A percentile compares a stretch with the other conserved stretches of the same genome.
phyloP scores from a whole-genome alignment of 2,888 invertebrate species.

The Nipponacmea schrenckii region DNA sequence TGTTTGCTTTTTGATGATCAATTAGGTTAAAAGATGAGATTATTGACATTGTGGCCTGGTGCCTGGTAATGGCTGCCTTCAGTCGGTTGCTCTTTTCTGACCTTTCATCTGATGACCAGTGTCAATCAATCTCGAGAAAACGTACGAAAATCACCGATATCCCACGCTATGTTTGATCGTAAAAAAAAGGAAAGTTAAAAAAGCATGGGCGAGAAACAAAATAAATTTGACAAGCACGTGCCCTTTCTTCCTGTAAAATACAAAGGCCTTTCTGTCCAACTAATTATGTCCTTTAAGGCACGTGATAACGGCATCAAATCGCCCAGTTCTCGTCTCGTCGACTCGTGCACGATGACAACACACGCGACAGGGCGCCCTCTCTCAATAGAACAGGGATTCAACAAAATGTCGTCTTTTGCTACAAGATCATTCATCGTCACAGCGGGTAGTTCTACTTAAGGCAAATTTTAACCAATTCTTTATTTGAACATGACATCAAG shows the following conservation, averaged over 20 bases:
- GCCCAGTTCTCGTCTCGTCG: constrained; percentile 5
- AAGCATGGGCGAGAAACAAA: background rate
- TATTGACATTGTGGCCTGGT: background rate
- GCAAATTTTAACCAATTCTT: too few relatives aligned
- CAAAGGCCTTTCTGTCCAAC: background rate
- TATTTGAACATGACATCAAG: too few relatives aligned
- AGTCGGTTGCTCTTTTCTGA: background rate
- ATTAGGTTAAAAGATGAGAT: background rate
- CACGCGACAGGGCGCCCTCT: constrained; percentile 3
- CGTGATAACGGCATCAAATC: background rate
- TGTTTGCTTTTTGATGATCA: background rate
- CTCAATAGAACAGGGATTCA: background rate
- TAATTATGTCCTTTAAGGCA: constrained; percentile 4
- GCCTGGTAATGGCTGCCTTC: background rate
- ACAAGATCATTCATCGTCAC: too few relatives aligned
- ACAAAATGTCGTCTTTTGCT: background rate
- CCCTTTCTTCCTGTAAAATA: constrained; percentile 1
- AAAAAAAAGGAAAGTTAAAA: background rate
- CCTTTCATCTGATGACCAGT: background rate
- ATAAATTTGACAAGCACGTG: background rate
- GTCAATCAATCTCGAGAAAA: background rate
- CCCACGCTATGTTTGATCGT: background rate
- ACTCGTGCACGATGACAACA: constrained; percentile 3
- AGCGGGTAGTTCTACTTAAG: too few relatives aligned
- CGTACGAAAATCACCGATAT: background rate